Conservation (phyloP, 2,888 invertebrate species). For the Dasysyrphus tricinctus region DNA sequence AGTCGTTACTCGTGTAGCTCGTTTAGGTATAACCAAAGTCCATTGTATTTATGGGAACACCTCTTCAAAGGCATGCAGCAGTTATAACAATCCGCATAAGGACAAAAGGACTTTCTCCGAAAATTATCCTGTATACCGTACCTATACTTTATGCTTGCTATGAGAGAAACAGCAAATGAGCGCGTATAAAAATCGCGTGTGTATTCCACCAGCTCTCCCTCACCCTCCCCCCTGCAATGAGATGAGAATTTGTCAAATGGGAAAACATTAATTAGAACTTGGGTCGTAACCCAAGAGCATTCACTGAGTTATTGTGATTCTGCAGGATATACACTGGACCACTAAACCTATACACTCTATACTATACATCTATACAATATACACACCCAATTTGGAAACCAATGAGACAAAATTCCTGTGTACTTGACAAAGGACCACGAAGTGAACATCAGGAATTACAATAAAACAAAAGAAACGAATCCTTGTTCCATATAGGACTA, state of each 20-base stretch:
- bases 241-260: conserved; percentile 78
- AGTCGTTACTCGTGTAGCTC: conserved; percentile 31
- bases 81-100: conserved; percentile 17
- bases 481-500: conserved; percentile 53
- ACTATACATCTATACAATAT: not conserved
- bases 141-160: not conserved
- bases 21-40: conserved; percentile 37
- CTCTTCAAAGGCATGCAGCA: conserved; percentile 77
- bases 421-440: conserved; percentile 73
- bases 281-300: conserved; percentile 77
- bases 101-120: conserved; percentile 62
- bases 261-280: conserved; percentile 78
- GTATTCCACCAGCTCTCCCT: conserved; percentile 26
- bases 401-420: conserved; percentile 75
- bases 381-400: conserved; percentile 43
- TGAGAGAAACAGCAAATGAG: conserved; percentile 47
- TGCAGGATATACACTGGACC: conserved; percentile 68
- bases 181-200: conserved; percentile 77
- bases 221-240: conserved; percentile 10
- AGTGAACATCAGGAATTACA: conserved; percentile 65
- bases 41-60: conserved; percentile 80
- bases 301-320: conserved; percentile 77
- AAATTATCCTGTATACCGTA: conserved; percentile 59
- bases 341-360: not conserved
- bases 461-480: conserved; percentile 75